phyloP scores from a whole-genome alignment of 1,140 invertebrate species.

The Procambarus virginalis region DNA sequence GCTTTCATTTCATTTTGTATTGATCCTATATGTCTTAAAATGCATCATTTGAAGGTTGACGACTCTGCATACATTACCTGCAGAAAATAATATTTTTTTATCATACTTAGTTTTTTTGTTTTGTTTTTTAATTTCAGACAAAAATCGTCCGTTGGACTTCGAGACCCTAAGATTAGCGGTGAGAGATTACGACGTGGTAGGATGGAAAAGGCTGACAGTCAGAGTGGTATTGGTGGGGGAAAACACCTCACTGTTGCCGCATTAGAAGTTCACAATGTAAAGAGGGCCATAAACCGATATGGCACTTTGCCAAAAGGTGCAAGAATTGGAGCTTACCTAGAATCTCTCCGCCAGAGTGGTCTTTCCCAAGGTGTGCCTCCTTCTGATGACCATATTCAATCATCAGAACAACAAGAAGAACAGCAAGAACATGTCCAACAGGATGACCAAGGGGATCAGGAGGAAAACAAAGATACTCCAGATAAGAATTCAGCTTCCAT shows the following conservation, averaged over 20 bases:
- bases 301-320: conserved; percentile 96
- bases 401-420: conserved; percentile 2
- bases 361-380: conserved; percentile 76
- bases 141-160: conserved; percentile 38
- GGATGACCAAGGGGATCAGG: conserved; percentile 37
- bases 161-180: conserved; percentile 45
- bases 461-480: conserved; percentile 11
- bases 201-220: conserved; percentile 66
- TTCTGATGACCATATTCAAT: conserved; percentile 54
- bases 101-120: too few species aligned
- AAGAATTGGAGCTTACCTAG: conserved; percentile 94
- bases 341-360: conserved; percentile 89
- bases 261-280: conserved; percentile 96
- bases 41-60: too few species aligned
- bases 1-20: too few species aligned
- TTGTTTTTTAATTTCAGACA: conserved; percentile 36
- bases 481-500: conserved; percentile 57
- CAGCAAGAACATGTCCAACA: conserved; percentile 28
- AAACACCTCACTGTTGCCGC: conserved; percentile 82
- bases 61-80: too few species aligned
- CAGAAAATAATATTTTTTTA: too few species aligned
- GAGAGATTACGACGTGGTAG: conserved; percentile 58
- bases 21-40: too few species aligned
- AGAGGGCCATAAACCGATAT: conserved; percentile 96
- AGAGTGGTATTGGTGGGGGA: conserved; percentile 49